Percentiles rank a stretch among this genome's conserved stretches.
phyloP scores from a whole-genome alignment of 2,888 invertebrate genomes.

The Allolobophora icterica region DNA sequence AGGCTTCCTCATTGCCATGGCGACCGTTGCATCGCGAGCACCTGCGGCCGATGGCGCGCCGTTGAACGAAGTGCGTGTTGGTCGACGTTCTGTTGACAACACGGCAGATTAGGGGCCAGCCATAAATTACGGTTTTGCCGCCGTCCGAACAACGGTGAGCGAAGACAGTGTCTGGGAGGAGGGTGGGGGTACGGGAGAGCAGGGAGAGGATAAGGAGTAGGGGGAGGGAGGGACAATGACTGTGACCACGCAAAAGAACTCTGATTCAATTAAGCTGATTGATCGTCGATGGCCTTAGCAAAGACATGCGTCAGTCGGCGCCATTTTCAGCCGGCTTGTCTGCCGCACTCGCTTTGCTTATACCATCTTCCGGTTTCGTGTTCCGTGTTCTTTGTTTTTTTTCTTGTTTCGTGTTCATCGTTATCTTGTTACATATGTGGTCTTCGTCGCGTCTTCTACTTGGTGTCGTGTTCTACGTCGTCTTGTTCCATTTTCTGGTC shows the following conservation, averaged over 20 bases:
- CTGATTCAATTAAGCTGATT: constrained; percentile 25
- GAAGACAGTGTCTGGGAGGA: background rate
- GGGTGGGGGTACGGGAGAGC: background rate
- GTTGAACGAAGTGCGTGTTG: constrained; percentile 9
- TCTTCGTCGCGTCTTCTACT: background rate
- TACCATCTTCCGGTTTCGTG: background rate
- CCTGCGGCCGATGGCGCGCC: background rate
- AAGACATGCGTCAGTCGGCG: background rate
- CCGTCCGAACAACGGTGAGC: constrained; percentile 3
- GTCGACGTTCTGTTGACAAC: background rate
- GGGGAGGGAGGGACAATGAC: background rate
- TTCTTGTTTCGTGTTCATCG: background rate
- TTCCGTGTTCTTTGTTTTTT: background rate
- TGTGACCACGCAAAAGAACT: constrained; percentile 22
- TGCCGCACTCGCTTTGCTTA: background rate
- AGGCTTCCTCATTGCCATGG: constrained; percentile 3
- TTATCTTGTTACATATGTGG: background rate
- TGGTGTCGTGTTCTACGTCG: background rate
- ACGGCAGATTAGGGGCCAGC: constrained; percentile 21
- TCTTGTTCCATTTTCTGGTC: background rate
- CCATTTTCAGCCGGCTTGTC: background rate
- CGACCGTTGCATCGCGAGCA: background rate
- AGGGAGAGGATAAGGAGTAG: background rate
- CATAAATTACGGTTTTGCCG: constrained; percentile 27
- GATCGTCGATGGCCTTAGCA: background rate